Base-by-base conservation (phyloP, 2,888 invertebrate genomes). In the Ennomos fuscantarius region DNA sequence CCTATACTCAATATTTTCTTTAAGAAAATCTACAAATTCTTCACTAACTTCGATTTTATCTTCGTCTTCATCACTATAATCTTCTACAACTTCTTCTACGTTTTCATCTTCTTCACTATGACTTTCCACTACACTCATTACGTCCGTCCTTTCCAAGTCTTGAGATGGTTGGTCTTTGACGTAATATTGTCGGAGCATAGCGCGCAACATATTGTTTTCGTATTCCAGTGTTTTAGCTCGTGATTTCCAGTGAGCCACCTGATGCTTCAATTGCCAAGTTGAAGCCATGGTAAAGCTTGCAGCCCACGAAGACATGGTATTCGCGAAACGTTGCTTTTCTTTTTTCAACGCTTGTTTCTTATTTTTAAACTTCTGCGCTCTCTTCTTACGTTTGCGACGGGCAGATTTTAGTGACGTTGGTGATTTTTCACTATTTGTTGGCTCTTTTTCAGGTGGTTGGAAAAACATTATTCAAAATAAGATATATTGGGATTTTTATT, bases 221-320 rank as follows among this genome's bases (percentile, higher is more conserved):
- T 93, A 89, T 73, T 94, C 93, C 46, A 94, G 79, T 42, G 93
- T 92, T 41, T 85, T 82, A 0, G 94, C 94, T 64, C 89, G 89
- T 0, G 94, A 92, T 74, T 94, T 94, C 94, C 94, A 94, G 72
- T 93, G 94, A 1, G 94, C 93, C 8, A 94, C 66, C 79, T 94
- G 92, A 65, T 94, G 93, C 70, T 93, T 89, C 51, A 93, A 70
- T 69, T 94, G 93, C 90, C 90, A 92, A 62, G 88, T 87, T 2
- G 86, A 80, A 54, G 87, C 88, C 8, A 73, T 72, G 1, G 87
- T 82, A 53, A 84, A 89, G 50, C 74, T 81, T 55, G 89, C 84
- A 5, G 89, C 87, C 87, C 88, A 90, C 39, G 82, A 69, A 54
- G 87, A 86, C 89, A 92, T 90, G 5, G 82, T 77, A 10, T 63